These are phyloP conservation scores for Subacronicta megacephala DNA, from an alignment of 2,888 invertebrate species.

Conservation along the genomic window DNA sequence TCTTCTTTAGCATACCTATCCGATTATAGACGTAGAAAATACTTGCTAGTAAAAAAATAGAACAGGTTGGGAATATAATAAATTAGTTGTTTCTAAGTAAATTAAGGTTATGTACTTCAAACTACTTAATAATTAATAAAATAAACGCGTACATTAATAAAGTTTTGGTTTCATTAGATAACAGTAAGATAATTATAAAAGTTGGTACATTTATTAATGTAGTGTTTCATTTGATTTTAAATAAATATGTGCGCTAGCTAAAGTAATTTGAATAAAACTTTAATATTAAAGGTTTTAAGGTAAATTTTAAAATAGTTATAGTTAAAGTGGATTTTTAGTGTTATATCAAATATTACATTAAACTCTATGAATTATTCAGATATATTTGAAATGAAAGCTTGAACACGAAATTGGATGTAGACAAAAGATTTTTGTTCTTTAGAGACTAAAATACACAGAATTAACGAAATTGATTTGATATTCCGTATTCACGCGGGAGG, in stretches of 20 bases:
- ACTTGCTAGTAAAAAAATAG: too few species aligned
- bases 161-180: too few species aligned
- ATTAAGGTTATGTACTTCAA: too few species aligned
- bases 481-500: conserved; percentile 22
- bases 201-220: too few species aligned
- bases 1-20: conserved; percentile 8
- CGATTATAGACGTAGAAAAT: neutral
- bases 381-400: conserved; percentile 6
- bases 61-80: too few species aligned
- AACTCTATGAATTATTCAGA: conserved; percentile 9
- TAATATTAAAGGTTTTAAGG: neutral
- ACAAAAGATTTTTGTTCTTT: conserved; percentile 1
- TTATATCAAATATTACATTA: conserved; percentile 6
- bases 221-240: neutral
- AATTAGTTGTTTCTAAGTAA: too few species aligned
- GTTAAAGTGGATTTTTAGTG: conserved; percentile 11
- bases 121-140: too few species aligned
- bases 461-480: conserved; percentile 32
- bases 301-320: neutral
- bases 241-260: neutral
- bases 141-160: too few species aligned
- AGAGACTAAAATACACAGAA: conserved; percentile 13
- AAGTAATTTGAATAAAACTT: neutral
- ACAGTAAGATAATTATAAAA: too few species aligned
- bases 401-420: conserved; percentile 9